phyloP scores from a whole-genome alignment of 2,797 vertebrate genomes.

The Taeniopygia guttata region DNA sequence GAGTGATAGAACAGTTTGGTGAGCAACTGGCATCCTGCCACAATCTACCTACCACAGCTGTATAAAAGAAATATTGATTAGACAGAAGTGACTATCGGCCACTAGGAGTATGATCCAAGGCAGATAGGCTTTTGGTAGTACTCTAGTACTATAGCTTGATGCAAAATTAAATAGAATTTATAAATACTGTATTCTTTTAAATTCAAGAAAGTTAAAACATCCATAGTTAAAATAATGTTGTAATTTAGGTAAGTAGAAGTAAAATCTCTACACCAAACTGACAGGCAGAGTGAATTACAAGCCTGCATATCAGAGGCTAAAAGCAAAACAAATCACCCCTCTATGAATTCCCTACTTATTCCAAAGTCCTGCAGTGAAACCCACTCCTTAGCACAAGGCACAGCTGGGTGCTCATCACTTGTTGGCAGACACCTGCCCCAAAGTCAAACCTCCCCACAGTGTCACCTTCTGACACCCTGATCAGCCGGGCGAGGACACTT shows the following conservation, averaged over 20 bases:
- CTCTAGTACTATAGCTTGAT: neutral
- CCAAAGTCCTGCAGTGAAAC: neutral
- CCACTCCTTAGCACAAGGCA: fast-evolving
- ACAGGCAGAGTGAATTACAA: neutral
- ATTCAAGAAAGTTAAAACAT: neutral
- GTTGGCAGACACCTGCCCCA: neutral
- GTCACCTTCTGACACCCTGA: neutral
- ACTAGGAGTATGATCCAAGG: neutral
- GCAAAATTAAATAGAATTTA: neutral
- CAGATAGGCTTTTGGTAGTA: neutral
- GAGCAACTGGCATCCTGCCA: neutral
- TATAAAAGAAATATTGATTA: neutral
- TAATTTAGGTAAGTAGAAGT: neutral
- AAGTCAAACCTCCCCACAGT: neutral
- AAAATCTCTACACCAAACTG: neutral
- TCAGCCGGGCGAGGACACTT: too few species aligned
- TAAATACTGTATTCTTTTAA: neutral
- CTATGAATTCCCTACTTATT: neutral
- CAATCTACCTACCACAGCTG: neutral
- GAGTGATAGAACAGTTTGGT: neutral
- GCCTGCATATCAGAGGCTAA: neutral
- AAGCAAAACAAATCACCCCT: neutral
- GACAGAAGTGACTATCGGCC: neutral
- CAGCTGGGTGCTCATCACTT: neutral
- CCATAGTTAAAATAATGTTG: neutral